Evolutionary conservation across 1,140 invertebrate genomes (phyloP).

Genomic region (Chlorops oryzae): DNA sequence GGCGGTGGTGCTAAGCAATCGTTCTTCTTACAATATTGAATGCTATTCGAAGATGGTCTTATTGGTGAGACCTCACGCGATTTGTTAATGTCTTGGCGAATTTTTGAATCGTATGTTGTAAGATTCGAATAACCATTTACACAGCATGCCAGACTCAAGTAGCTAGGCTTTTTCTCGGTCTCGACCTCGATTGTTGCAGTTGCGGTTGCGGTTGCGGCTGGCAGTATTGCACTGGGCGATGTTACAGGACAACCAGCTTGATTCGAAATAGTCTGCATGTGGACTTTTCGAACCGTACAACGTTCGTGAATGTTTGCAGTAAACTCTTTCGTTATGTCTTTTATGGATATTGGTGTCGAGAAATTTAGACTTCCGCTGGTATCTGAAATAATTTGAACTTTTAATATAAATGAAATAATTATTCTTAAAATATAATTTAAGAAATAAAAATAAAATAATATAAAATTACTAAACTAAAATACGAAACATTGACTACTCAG

Average conservation of each 20-base stretch:
- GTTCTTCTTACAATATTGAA: constrained; percentile 57
- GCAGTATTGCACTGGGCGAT: background rate
- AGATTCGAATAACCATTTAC: constrained; percentile 83
- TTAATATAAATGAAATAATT: background rate
- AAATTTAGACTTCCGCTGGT: constrained; percentile 52
- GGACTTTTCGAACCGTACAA: constrained; percentile 27
- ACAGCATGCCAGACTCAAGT: constrained; percentile 79
- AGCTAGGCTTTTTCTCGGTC: constrained; percentile 62
- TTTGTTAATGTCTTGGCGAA: constrained; percentile 62
- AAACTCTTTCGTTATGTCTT: constrained; percentile 54
- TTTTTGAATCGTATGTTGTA: constrained; percentile 73
- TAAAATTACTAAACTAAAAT: constrained; percentile 11
- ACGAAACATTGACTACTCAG: constrained; percentile 4
- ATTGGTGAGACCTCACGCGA: constrained; percentile 64
- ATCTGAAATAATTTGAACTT: too few species aligned
- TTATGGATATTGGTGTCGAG: constrained; percentile 44
- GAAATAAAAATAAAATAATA: constrained; percentile 9
- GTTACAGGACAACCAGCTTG: constrained; percentile 10
- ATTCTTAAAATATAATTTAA: background rate
- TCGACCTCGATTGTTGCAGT: constrained; percentile 5
- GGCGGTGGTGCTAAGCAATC: constrained; percentile 49
- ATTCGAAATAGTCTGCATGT: constrained; percentile 14
- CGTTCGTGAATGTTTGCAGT: constrained; percentile 53
- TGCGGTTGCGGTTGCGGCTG: constrained; percentile 1
- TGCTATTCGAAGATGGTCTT: constrained; percentile 51